These are phyloP conservation scores for Oreortyx pictus DNA, from an alignment of 2,797 vertebrate species.

Conservation along the genomic window DNA sequence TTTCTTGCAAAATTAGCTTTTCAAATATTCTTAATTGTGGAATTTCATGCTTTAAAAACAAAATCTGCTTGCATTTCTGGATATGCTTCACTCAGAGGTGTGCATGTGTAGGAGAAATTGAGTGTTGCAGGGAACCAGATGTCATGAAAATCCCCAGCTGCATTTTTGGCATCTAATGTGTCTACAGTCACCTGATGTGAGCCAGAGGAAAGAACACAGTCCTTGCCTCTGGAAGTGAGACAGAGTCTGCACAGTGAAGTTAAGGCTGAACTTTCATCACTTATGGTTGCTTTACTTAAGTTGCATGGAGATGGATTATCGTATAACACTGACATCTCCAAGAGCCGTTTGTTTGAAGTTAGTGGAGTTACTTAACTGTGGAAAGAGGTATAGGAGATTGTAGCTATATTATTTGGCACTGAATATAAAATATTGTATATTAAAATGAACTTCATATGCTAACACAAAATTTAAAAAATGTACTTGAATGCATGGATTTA, in stretches of 20 bases:
- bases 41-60: conserved; percentile 48
- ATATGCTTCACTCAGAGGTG: neutral
- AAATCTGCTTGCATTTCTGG: conserved; percentile 20
- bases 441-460: neutral
- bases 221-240: neutral
- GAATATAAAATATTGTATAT: neutral
- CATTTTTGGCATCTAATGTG: conserved; percentile 26
- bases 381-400: neutral
- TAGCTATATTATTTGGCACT: neutral
- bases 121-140: conserved; percentile 7
- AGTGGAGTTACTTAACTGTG: neutral
- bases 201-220: neutral
- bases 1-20: conserved; percentile 61
- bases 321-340: neutral
- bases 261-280: neutral
- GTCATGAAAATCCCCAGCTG: conserved; percentile 5
- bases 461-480: neutral
- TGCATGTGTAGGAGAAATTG: conserved; percentile 16
- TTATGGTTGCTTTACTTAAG: neutral
- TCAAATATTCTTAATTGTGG: conserved; percentile 58
- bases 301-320: neutral
- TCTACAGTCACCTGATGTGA: neutral
- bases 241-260: neutral
- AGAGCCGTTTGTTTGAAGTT: neutral
- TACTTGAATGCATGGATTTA: neutral